Evolutionary conservation across 2,797 vertebrate species (phyloP), one percentile per base, ranked within the genome.

Genomic region (Centropyge bicolor): DNA sequence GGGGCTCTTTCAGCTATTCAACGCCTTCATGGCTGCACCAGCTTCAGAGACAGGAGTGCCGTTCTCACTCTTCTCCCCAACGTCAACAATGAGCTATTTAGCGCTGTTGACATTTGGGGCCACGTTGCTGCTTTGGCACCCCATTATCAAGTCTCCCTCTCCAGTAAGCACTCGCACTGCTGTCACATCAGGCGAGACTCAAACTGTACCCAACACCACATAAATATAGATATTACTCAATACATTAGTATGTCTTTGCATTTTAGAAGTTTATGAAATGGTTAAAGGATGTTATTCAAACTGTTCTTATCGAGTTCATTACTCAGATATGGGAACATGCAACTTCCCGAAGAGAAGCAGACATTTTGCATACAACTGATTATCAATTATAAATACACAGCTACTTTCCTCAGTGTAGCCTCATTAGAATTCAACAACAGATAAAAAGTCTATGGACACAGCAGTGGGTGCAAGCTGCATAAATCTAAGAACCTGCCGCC

Each of bases 1-100:
- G 76, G 83, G 73, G 48, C 69, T 76, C 48, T 88, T 82, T 79
- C 69, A 84, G 72, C 74, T 51, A 75, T 80, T 83, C 76, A 19
- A 27, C 2, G 13, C 76, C 80, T 84, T 83, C 76, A 62, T 13
- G 38, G 63, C 83, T 70, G 70, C 64, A 70, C 36, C 64, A 22
- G 43, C 24, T 74, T 64, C 76, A 48, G 55, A 4, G 66, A 78
- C 62, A 77, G 68, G 76, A 88, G 51, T 73, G 70, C 31, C 60
- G 49, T 52, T 76, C 83, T 79, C 80, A 55, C 70, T 70, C 22
- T 52, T 78, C 43, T 61, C 59, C 59, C 46, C 11, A 66, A 61
- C 1, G 35, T 76, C 71, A 75, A 70, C 74, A 79, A 36, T 74
- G 31, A 89, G 65, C 60, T 45, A 70, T 81, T 82, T 80, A 82